phyloP scores from a whole-genome alignment of 2,797 vertebrate species.

The Liasis olivaceus region DNA sequence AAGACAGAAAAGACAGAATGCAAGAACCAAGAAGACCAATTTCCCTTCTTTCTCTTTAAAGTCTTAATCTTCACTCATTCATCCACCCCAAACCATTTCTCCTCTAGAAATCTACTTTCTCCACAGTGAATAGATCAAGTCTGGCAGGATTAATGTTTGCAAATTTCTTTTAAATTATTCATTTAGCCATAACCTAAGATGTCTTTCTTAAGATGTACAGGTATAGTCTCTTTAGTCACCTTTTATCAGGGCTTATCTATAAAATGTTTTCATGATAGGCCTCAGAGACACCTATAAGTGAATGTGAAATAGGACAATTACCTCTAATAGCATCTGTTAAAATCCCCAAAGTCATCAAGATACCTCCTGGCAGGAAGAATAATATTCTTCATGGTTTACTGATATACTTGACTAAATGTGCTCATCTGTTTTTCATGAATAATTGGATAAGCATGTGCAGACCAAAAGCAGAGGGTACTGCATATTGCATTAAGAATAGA shows the following conservation, averaged over 20 bases:
- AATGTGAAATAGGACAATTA: neutral
- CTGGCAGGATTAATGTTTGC: conserved; percentile 1
- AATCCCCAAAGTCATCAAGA: conserved; percentile 8
- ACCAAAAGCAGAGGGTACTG: conserved; percentile 14
- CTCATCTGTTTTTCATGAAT: conserved; percentile 7
- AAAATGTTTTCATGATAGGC: neutral
- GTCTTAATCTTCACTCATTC: neutral
- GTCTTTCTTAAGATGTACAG: neutral
- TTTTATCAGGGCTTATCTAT: neutral
- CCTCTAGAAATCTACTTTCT: neutral
- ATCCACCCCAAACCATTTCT: neutral
- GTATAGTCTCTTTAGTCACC: conserved; percentile 1
- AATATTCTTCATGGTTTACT: conserved; percentile 14
- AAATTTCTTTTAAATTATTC: conserved; percentile 4
- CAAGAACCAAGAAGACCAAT: neutral
- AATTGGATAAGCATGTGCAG: neutral
- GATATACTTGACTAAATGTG: neutral
- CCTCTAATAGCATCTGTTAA: neutral
- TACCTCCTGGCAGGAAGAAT: neutral
- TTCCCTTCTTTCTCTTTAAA: neutral
- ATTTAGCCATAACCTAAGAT: neutral
- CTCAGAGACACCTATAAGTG: conserved; percentile 4
- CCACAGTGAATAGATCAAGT: neutral
- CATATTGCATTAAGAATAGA: rapidly evolving
- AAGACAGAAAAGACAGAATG: too few species aligned